phyloP scores from a whole-genome alignment of 2,113 vertebrate species.

The Agelaius tricolor region DNA sequence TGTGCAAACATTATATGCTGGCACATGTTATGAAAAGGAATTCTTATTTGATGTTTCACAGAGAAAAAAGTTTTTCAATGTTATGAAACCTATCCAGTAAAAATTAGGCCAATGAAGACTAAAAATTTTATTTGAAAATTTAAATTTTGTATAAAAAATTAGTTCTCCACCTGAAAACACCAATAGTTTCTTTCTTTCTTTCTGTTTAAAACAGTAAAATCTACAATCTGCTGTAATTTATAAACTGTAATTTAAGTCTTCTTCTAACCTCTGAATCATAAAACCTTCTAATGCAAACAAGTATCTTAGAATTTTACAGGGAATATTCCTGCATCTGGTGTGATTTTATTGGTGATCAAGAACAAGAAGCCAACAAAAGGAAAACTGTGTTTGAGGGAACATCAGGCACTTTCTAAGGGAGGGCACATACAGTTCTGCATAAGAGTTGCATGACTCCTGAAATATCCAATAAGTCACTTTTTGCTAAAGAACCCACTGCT shows the following conservation, averaged over 20 bases:
- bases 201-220: not conserved
- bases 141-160: not conserved
- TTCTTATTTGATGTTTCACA: not conserved
- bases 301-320: not conserved
- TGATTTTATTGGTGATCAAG: not conserved
- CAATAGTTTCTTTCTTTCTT: accelerated
- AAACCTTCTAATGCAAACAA: not conserved
- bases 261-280: not conserved
- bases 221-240: not conserved
- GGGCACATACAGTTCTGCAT: not conserved
- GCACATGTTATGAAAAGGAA: not conserved
- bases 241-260: not conserved
- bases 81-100: not conserved
- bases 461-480: not conserved
- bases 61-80: not conserved
- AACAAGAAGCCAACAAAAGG: not conserved
- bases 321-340: not conserved
- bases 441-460: not conserved
- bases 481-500: not conserved
- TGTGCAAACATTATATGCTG: not conserved
- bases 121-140: not conserved
- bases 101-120: not conserved
- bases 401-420: not conserved
- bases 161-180: not conserved
- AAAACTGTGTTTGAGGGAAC: not conserved